A percentile compares a stretch with the other conserved stretches of the same genome.
Evolutionary conservation across 2,888 invertebrate genomes (phyloP).

Genomic region (Allacma fusca): DNA sequence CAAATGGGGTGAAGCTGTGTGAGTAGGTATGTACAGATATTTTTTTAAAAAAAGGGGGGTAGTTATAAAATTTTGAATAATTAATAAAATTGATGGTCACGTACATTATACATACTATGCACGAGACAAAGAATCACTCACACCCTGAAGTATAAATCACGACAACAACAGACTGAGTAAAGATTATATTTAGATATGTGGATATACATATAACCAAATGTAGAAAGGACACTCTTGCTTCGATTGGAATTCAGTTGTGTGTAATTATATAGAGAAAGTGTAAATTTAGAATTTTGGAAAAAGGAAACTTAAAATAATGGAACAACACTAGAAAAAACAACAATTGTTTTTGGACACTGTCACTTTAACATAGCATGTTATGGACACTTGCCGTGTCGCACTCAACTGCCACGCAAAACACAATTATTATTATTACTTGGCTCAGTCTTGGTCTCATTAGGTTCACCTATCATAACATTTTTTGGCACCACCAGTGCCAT

Average conservation of each 20-base stretch:
- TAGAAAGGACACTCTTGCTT: too few species aligned
- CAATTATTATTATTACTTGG: slow-evolving; percentile 7
- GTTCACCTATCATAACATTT: slow-evolving; percentile 27
- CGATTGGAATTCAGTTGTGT: too few species aligned
- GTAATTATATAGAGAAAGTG: too few species aligned
- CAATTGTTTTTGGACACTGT: slow-evolving; percentile 20
- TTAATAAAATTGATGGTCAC: neutral
- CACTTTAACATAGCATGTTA: slow-evolving; percentile 27
- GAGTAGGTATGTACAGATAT: too few species aligned
- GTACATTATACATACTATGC: slow-evolving; percentile 42
- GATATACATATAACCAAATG: too few species aligned
- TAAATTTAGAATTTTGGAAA: too few species aligned
- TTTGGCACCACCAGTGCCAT: slow-evolving; percentile 11
- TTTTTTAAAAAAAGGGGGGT: too few species aligned
- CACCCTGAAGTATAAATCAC: slow-evolving; percentile 24
- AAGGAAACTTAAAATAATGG: too few species aligned
- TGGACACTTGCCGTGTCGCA: slow-evolving; percentile 23
- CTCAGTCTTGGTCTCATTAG: slow-evolving; percentile 30
- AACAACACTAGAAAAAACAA: slow-evolving; percentile 6
- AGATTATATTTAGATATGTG: too few species aligned
- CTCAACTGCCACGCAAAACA: neutral
- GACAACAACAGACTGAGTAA: too few species aligned
- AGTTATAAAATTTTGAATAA: too few species aligned
- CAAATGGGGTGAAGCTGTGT: too few species aligned
- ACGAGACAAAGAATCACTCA: slow-evolving; percentile 36